phyloP scores from a whole-genome alignment of 2,888 invertebrate genomes.

The Eilema depressum region DNA sequence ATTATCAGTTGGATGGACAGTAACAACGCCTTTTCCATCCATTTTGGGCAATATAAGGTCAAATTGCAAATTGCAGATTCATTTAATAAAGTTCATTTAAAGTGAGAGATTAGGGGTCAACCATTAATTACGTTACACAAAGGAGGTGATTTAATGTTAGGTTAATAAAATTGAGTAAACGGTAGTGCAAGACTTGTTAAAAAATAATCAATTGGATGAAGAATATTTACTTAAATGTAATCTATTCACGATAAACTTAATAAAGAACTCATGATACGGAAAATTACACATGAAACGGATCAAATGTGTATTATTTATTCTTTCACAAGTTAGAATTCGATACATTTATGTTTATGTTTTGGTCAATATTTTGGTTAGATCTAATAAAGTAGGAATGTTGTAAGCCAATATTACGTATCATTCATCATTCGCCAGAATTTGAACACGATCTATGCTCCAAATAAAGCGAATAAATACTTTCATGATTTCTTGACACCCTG shows the following conservation, averaged over 20 bases:
- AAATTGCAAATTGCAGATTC: not conserved
- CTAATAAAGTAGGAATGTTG: not conserved
- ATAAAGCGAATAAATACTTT: not conserved
- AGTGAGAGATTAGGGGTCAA: not conserved
- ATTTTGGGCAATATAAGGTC: not conserved
- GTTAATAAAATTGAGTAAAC: not conserved
- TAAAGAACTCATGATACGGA: not conserved
- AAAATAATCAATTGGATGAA: not conserved
- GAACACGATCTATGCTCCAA: not conserved
- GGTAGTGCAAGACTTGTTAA: not conserved
- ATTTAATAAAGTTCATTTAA: slow-evolving; percentile 4
- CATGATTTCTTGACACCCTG: not conserved
- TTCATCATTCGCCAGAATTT: not conserved
- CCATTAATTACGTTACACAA: not conserved
- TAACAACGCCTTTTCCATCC: slow-evolving; percentile 20
- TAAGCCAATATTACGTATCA: not conserved
- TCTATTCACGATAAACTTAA: not conserved
- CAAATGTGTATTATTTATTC: not conserved
- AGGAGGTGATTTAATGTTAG: not conserved
- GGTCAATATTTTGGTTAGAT: not conserved
- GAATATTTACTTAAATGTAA: not conserved
- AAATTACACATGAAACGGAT: not conserved
- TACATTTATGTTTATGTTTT: not conserved
- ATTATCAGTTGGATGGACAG: slow-evolving; percentile 23
- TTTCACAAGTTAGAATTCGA: not conserved